Base-by-base conservation (phyloP, 2,888 invertebrate genomes). In the Catonia carolina region DNA sequence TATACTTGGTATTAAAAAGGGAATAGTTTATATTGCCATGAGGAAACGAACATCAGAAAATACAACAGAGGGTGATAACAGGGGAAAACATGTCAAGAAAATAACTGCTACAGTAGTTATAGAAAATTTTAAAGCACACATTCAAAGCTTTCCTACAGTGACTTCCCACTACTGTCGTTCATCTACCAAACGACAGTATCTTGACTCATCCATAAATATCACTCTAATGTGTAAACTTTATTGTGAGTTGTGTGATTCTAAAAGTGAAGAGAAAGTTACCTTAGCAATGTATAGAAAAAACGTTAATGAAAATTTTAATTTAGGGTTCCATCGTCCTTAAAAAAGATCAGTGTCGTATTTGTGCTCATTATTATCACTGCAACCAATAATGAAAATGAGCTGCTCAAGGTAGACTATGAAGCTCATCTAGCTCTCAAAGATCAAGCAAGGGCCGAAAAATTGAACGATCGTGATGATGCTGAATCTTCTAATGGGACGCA, bases 301-400 rank as follows among this genome's bases (percentile, higher is more conserved):
- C 18, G 59, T 61, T 23, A 57, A 35, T 45, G 52, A 59, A 18
- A 20, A 57, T n/a, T 61, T 53, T 42, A 61, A 61, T 49, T 49
- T 61, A 41, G 60, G 53, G 12, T 58, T 58, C 37, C 56, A 58
- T 49, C 49, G 48, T 10, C 54, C 61, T n/a, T 47, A 59, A 47
- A 61, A 59, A 59, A 47, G 56, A 61, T 39, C 56, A 61, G 39
- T 61, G 59, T 45, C 59, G 59, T 20, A 18, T 61, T 35, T 61
- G 61, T 41, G 48, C 49, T 33, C 51, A 12, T 33, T 54, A 45
- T 48, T 33, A 54, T n/a, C 12, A 54, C 42, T 45, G 33, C 31
- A 27, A 6, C 39, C 15, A 18, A 15, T 17, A 18, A 39, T n/a
- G 33, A 45, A 27, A 54, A 54, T 47, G 47, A 47, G 17, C 33